Conservation (phyloP, 37 sponge, comb jelly and placozoan species). For the Oscarella lobularis region DNA sequence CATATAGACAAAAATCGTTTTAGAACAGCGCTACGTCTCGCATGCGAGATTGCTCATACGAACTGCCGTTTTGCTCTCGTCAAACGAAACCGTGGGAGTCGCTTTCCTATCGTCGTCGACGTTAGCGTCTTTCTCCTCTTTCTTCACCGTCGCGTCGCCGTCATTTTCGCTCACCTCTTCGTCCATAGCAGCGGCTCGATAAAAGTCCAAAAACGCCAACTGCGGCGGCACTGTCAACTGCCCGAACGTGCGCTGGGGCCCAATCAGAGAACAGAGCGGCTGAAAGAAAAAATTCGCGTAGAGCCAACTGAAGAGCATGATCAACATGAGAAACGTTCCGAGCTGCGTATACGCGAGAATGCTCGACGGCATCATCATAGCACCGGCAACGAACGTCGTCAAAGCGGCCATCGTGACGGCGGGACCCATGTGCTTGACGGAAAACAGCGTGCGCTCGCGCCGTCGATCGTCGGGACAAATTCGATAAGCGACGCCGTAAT, state of each 20-base stretch:
- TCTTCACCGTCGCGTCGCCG: no score
- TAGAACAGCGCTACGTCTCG: no score
- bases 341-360: not conserved
- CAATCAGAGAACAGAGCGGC: not conserved
- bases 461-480: not conserved
- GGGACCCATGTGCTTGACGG: not conserved
- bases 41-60: no score
- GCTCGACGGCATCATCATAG: not conserved
- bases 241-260: not conserved
- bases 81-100: no score
- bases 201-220: no score
- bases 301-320: not conserved
- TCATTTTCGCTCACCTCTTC: no score
- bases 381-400: slow-evolving; percentile 1
- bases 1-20: no score
- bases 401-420: not conserved
- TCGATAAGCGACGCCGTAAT: not conserved
- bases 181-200: no score
- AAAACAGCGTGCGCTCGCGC: not conserved
- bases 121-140: no score
- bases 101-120: no score
- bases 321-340: not conserved
- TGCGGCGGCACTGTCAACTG: not conserved
- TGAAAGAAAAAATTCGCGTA: not conserved
- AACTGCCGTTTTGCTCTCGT: no score